Evolutionary conservation across 30 jellyfish, hydroid and myxozoan genomes (phyloP).

Genomic region (Euphysa ruthae): DNA sequence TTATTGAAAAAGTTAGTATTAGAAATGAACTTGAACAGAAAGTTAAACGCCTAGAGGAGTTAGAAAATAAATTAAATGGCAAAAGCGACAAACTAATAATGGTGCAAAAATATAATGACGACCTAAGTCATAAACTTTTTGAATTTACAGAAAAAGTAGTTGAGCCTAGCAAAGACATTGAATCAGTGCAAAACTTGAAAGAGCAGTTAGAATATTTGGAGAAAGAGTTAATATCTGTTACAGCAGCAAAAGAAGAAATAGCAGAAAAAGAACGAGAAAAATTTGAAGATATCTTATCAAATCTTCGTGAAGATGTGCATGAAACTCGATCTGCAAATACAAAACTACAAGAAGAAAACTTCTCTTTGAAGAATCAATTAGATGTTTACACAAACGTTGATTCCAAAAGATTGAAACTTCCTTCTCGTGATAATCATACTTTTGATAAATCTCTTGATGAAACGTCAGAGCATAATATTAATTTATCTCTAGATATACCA

Average conservation of each 20-base stretch:
- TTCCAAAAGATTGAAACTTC: constrained; percentile 12
- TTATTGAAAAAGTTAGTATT: not conserved
- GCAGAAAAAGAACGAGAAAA: constrained; percentile 36
- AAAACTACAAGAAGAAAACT: constrained; percentile 46
- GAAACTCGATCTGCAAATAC: constrained; percentile 49
- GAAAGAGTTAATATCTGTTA: constrained; percentile 8
- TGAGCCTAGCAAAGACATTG: too few relatives aligned
- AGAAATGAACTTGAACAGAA: not conserved
- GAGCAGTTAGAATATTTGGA: too few relatives aligned
- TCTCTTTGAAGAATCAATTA: constrained; percentile 54
- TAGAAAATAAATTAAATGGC: not conserved
- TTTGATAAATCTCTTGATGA: not conserved
- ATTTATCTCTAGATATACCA: not conserved
- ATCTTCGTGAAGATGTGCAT: constrained; percentile 64
- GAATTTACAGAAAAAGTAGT: not conserved
- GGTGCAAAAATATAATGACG: not conserved
- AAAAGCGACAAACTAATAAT: not conserved
- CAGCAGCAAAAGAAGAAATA: constrained; percentile 7
- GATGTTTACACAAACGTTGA: constrained; percentile 33
- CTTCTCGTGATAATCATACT: not conserved
- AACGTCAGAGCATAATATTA: not conserved
- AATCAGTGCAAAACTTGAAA: too few relatives aligned
- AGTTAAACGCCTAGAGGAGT: not conserved
- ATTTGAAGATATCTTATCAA: constrained; percentile 55
- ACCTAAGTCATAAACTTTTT: not conserved